Conservation (phyloP, 2,797 vertebrate genomes). For the Sebastes cheni region DNA sequence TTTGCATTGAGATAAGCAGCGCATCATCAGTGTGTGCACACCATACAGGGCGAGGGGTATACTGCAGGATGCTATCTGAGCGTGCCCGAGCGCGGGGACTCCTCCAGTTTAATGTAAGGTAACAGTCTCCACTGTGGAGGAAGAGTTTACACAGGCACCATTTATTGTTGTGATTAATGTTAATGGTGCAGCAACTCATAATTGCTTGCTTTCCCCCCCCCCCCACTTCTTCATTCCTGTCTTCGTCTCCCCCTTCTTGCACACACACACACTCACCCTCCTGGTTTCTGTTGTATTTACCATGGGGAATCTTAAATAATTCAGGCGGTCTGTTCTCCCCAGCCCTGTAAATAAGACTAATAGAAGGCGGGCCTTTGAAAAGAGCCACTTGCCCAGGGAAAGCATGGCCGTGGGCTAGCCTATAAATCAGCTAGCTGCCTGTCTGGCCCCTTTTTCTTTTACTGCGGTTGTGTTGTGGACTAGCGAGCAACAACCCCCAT, state of each 20-base stretch:
- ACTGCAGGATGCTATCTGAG: conserved; percentile 26
- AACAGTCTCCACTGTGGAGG: conserved; percentile 12
- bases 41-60: conserved; percentile 17
- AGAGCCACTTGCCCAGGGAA: conserved; percentile 67
- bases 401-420: conserved; percentile 59
- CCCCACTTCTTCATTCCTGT: conserved; percentile 18
- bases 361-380: conserved; percentile 68
- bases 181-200: conserved; percentile 60
- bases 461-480: conserved; percentile 41
- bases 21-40: conserved; percentile 26
- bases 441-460: conserved; percentile 53
- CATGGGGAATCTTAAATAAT: conserved; percentile 69
- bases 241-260: background rate
- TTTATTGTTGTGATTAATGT: conserved; percentile 67
- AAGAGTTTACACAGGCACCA: conserved; percentile 46
- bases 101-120: conserved; percentile 42
- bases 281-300: conserved; percentile 64
- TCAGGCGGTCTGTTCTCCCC: conserved; percentile 58
- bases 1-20: conserved; percentile 72
- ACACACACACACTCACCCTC: conserved; percentile 1
- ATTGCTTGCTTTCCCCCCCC: conserved; percentile 23
- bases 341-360: conserved; percentile 76
- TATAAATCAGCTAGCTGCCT: conserved; percentile 67
- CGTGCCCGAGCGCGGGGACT: background rate
- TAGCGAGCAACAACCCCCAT: conserved; percentile 32